These are phyloP conservation scores for Xerus inauris DNA, from an alignment of 2,113 vertebrate species.

Conservation along the genomic window DNA sequence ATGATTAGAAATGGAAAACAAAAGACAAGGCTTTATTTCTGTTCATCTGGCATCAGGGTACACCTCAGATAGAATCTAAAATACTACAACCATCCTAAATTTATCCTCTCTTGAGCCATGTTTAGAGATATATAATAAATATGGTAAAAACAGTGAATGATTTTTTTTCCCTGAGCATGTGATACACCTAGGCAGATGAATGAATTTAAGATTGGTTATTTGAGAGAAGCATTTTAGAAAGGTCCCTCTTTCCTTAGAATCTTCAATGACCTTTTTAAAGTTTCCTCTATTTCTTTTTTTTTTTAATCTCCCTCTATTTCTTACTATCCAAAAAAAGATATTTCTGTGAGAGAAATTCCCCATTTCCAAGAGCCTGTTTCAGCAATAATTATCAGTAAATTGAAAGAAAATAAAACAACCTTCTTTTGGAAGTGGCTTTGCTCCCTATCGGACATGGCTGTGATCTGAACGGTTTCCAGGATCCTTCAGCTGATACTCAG, in stretches of 20 bases:
- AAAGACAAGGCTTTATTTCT: neutral
- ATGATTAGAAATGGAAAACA: slow-evolving; percentile 31
- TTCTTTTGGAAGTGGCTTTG: slow-evolving; percentile 28
- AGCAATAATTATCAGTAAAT: slow-evolving; percentile 1
- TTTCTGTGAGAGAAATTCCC: neutral
- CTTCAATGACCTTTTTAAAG: too few relatives aligned
- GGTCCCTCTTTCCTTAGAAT: neutral
- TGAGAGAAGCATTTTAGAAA: slow-evolving; percentile 50
- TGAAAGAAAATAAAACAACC: neutral
- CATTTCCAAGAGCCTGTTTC: neutral
- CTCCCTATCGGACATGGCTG: neutral
- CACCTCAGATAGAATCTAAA: neutral
- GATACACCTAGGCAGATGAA: neutral
- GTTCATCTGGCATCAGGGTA: neutral
- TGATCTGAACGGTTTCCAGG: neutral
- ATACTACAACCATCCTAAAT: neutral
- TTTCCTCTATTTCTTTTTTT: neutral
- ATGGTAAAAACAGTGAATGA: slow-evolving; percentile 4
- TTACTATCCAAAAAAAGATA: slow-evolving; percentile 44
- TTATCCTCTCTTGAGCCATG: slow-evolving; percentile 1
- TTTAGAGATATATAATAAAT: neutral
- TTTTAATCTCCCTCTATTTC: too few relatives aligned
- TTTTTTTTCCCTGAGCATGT: neutral
- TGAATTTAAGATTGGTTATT: neutral
- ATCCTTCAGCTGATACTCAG: neutral